Evolutionary conservation across 2,113 vertebrate species (phyloP).

Genomic region (Isurus oxyrinchus): DNA sequence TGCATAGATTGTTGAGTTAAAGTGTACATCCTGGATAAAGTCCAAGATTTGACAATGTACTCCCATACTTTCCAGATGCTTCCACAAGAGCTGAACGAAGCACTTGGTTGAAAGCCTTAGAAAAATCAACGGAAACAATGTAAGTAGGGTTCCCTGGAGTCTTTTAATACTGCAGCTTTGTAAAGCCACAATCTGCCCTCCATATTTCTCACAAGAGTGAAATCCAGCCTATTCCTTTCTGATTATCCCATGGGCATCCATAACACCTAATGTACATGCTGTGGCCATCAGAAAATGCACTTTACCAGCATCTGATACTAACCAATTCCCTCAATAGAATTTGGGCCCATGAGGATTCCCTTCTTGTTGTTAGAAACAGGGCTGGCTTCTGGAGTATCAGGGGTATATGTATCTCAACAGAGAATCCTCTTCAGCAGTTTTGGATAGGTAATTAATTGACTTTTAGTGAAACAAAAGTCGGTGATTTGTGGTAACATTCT

Average conservation of each 20-base stretch:
- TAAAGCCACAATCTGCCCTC: background rate
- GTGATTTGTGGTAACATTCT: background rate
- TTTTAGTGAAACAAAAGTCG: background rate
- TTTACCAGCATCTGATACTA: background rate
- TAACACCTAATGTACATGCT: background rate
- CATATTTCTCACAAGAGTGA: background rate
- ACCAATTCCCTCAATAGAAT: background rate
- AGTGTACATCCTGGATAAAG: background rate
- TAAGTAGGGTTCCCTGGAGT: background rate
- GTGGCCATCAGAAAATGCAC: background rate
- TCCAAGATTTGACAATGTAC: background rate
- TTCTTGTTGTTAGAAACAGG: background rate
- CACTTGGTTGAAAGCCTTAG: background rate
- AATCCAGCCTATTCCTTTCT: background rate
- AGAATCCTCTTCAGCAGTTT: background rate
- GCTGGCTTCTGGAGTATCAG: background rate
- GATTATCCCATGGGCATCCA: background rate
- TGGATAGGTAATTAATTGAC: background rate
- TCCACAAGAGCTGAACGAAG: background rate
- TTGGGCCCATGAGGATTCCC: background rate
- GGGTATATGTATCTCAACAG: background rate
- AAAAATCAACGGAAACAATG: background rate
- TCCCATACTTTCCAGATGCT: background rate
- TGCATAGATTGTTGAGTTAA: background rate
- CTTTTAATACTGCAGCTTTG: background rate